These are phyloP conservation scores for Hirtodrosophila alboralis DNA, from an alignment of 2,888 invertebrate genomes.

Conservation along the genomic window DNA sequence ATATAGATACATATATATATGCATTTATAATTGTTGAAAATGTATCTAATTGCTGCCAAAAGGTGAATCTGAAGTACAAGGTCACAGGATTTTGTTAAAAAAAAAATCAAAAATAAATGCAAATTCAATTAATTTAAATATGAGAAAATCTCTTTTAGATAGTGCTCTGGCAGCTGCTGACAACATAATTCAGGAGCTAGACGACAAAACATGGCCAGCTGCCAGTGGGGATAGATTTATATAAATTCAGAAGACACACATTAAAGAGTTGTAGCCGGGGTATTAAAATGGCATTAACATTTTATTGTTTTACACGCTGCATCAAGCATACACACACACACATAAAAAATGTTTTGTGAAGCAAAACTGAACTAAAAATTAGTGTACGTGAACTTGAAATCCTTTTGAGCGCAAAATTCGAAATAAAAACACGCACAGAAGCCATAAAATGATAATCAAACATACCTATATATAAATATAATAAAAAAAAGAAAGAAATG, in stretches of 20 bases:
- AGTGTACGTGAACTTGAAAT: conserved; percentile 78
- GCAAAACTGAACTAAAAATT: conserved; percentile 45
- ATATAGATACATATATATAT: conserved; percentile 5
- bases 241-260: conserved; percentile 32
- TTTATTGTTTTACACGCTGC: conserved; percentile 62
- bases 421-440: conserved; percentile 77
- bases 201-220: conserved; percentile 53
- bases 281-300: conserved; percentile 64
- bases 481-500: no score
- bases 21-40: no score
- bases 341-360: conserved; percentile 25
- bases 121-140: conserved; percentile 11
- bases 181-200: conserved; percentile 79
- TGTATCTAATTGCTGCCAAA: conserved; percentile 23
- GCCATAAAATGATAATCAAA: conserved; percentile 66
- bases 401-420: conserved; percentile 73
- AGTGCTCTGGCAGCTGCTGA: conserved; percentile 73
- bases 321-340: conserved; percentile 37
- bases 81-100: conserved; percentile 12
- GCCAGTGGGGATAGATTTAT: conserved; percentile 18
- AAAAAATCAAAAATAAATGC: neutral
- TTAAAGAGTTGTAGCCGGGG: conserved; percentile 73
- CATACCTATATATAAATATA: no score
- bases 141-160: conserved; percentile 41
- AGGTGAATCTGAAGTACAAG: conserved; percentile 14